A percentile compares a stretch with the other conserved stretches of the same genome.
These are phyloP conservation scores for Mormyrus iriodes DNA, from an alignment of 2,113 vertebrate genomes.

Conservation along the genomic window DNA sequence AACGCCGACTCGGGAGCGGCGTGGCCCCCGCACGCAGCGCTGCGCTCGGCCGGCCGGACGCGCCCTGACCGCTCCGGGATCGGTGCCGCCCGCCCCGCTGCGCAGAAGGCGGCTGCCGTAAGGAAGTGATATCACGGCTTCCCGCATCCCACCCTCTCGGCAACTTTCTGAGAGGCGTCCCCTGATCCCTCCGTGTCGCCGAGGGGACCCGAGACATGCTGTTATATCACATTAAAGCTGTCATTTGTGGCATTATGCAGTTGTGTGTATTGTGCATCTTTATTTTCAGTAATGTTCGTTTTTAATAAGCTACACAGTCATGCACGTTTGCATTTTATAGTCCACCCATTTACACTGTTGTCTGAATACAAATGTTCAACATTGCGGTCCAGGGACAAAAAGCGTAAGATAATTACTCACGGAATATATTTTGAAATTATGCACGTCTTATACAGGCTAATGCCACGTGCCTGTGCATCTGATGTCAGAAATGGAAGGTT, in stretches of 20 bases:
- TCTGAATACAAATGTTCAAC: neutral
- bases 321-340: neutral
- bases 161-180: neutral
- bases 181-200: neutral
- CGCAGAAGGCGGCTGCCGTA: neutral
- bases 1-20: neutral
- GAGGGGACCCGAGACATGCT: neutral
- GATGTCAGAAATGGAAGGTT: neutral
- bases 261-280: neutral
- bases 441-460: neutral
- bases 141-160: neutral
- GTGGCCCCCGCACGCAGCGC: neutral
- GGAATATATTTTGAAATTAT: neutral
- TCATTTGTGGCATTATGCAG: neutral
- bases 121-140: constrained; percentile 23
- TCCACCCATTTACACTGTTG: neutral
- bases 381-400: neutral
- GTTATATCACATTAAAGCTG: neutral
- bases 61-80: neutral
- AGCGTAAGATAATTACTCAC: neutral
- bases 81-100: neutral
- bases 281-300: neutral
- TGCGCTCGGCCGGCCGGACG: no score
- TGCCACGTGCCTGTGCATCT: neutral
- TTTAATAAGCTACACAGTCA: neutral